A percentile compares a stretch with the other conserved stretches of the same genome.
Evolutionary conservation across 1,140 invertebrate genomes (phyloP).

Genomic region (Drosophila jambulina): DNA sequence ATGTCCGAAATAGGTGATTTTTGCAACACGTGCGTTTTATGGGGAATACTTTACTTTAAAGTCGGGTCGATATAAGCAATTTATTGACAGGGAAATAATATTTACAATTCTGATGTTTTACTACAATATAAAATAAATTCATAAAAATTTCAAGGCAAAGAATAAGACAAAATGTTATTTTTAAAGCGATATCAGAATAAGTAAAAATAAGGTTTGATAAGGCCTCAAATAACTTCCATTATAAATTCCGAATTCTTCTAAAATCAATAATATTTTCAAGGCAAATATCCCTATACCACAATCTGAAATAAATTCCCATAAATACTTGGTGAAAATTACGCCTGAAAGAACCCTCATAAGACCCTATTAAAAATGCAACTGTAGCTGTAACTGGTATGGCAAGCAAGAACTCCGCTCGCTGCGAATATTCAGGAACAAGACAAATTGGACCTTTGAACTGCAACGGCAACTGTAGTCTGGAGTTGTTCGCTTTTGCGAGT

Average conservation of each 20-base stretch:
- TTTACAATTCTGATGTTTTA: background rate
- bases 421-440: conserved; percentile 6
- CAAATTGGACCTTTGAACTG: conserved; percentile 7
- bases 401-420: background rate
- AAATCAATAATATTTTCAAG: background rate
- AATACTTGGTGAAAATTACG: conserved; percentile 1
- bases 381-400: background rate
- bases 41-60: background rate
- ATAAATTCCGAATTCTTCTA: background rate
- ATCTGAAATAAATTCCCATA: background rate
- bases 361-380: conserved; percentile 16
- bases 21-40: conserved; percentile 27
- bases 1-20: conserved; percentile 51
- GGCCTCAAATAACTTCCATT: too few relatives aligned
- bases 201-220: too few relatives aligned
- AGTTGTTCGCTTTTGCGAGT: conserved; percentile 11
- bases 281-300: background rate
- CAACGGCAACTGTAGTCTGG: conserved; percentile 11
- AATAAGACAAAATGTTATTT: too few relatives aligned
- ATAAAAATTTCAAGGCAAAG: too few relatives aligned
- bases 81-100: background rate
- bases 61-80: background rate
- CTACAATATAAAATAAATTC: background rate
- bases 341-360: background rate
- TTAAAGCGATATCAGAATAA: too few relatives aligned